Percentiles rank a stretch among this genome's conserved stretches.
phyloP scores from a whole-genome alignment of 2,797 vertebrate species.

The Bovichtus diacanthus region DNA sequence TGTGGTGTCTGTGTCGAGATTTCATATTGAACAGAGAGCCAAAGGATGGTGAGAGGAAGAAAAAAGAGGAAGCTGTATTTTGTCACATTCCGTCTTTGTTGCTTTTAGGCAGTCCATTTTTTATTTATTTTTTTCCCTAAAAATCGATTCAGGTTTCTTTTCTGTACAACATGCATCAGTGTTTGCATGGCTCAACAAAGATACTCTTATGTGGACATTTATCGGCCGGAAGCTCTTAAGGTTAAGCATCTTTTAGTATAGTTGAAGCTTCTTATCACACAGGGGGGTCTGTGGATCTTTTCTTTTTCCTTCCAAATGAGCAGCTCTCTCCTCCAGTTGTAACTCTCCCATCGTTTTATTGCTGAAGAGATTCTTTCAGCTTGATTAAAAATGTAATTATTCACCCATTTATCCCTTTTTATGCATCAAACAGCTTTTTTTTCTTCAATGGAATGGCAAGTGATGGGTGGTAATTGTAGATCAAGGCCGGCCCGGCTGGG shows the following conservation, averaged over 20 bases:
- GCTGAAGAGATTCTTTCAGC: slow-evolving; percentile 63
- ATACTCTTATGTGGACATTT: slow-evolving; percentile 16
- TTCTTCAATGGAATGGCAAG: slow-evolving; percentile 66
- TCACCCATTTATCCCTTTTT: slow-evolving; percentile 70
- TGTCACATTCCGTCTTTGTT: slow-evolving; percentile 14
- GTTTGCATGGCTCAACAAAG: slow-evolving; percentile 4
- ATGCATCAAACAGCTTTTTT: slow-evolving; percentile 65
- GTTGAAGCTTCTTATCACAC: slow-evolving; percentile 47
- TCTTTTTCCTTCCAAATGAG: slow-evolving; percentile 32
- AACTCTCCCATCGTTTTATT: slow-evolving; percentile 32
- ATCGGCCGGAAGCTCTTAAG: slow-evolving; percentile 29
- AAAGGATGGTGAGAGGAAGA: slow-evolving; percentile 3
- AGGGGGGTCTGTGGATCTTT: slow-evolving; percentile 29
- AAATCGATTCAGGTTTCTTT: neutral
- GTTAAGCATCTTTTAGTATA: slow-evolving; percentile 55
- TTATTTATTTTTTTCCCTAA: neutral
- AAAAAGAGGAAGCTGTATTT: slow-evolving; percentile 10
- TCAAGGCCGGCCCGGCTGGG: slow-evolving; percentile 61
- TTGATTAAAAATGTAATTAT: slow-evolving; percentile 79
- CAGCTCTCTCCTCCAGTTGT: slow-evolving; percentile 27
- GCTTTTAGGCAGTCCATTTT: neutral
- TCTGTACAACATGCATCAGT: neutral
- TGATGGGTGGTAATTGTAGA: slow-evolving; percentile 78
- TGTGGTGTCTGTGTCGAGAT: neutral
- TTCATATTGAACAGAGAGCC: neutral